These are phyloP conservation scores for Maccullochella peelii DNA, from an alignment of 2,113 vertebrate species.

Conservation along the genomic window DNA sequence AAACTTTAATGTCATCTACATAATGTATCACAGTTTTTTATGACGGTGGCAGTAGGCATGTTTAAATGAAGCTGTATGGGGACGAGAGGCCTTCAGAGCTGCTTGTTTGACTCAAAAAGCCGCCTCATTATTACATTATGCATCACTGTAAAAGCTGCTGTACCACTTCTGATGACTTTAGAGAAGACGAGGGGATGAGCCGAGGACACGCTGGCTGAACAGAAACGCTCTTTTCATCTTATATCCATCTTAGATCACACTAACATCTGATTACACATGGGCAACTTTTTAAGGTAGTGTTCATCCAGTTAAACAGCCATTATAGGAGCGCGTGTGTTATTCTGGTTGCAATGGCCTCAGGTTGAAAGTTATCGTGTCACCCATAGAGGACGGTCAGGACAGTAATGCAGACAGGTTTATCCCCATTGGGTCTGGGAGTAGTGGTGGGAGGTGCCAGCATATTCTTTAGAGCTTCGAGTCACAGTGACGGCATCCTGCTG, in stretches of 20 bases:
- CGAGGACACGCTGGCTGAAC: neutral
- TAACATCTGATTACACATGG: neutral
- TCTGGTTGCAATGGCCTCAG: too few relatives aligned
- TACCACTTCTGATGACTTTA: neutral
- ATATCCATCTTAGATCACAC: neutral
- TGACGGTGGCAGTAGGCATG: neutral
- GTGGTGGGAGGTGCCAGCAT: too few relatives aligned
- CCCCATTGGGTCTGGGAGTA: too few relatives aligned
- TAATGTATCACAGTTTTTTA: slow-evolving; percentile 33
- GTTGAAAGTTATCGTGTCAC: too few relatives aligned
- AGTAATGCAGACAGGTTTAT: too few relatives aligned
- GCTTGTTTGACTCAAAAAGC: neutral
- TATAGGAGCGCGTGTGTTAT: too few relatives aligned
- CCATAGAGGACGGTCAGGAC: too few relatives aligned
- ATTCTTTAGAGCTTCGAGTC: too few relatives aligned
- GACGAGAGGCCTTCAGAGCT: neutral
- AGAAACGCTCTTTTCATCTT: neutral
- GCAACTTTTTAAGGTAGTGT: neutral
- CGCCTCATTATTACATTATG: slow-evolving; percentile 40
- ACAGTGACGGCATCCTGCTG: too few relatives aligned
- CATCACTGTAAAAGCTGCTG: slow-evolving; percentile 40
- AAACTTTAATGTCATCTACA: slow-evolving; percentile 31
- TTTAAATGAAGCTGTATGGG: slow-evolving; percentile 21
- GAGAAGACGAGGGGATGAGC: neutral
- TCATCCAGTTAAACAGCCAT: too few relatives aligned